Conservation (phyloP, 64 coral and sea anemone genomes). For the Montipora sp. region DNA sequence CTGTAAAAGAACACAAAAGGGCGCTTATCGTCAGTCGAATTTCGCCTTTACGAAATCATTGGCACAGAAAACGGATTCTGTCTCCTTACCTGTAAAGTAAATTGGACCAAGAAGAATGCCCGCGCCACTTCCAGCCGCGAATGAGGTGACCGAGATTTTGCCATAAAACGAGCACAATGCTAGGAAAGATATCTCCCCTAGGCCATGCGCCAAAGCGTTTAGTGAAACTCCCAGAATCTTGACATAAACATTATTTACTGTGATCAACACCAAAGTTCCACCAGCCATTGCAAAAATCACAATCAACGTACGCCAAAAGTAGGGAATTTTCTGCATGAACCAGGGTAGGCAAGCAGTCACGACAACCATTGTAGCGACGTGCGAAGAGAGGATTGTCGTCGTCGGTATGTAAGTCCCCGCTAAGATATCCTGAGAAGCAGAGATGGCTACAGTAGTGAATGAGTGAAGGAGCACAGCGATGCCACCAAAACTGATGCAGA, state of each 20-base stretch:
- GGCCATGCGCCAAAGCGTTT: conserved; percentile 77
- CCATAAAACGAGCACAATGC: conserved; percentile 85
- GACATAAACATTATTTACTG: conserved; percentile 60
- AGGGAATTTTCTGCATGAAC: conserved; percentile 85
- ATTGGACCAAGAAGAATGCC: conserved; percentile 78
- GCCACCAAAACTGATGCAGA: conserved; percentile 69
- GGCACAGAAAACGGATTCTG: background rate
- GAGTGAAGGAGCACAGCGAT: conserved; percentile 72
- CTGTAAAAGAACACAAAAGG: too few species aligned
- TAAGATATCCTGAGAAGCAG: conserved; percentile 83
- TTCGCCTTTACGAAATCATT: background rate
- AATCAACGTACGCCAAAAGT: conserved; percentile 70
- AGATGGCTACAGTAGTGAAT: conserved; percentile 61
- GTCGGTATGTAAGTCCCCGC: conserved; percentile 81
- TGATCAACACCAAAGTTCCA: conserved; percentile 65
- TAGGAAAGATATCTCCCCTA: conserved; percentile 80
- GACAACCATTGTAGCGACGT: conserved; percentile 85
- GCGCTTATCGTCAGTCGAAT: background rate
- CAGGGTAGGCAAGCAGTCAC: conserved; percentile 71
- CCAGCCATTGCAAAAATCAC: conserved; percentile 70
- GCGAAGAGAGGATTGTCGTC: conserved; percentile 59
- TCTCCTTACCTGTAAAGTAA: conserved; percentile 78
- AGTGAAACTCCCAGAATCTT: conserved; percentile 72
- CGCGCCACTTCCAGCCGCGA: conserved; percentile 81
- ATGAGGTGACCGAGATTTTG: conserved; percentile 65